phyloP scores from a whole-genome alignment of 2,113 vertebrate genomes.

The Ramphastos sulfuratus region DNA sequence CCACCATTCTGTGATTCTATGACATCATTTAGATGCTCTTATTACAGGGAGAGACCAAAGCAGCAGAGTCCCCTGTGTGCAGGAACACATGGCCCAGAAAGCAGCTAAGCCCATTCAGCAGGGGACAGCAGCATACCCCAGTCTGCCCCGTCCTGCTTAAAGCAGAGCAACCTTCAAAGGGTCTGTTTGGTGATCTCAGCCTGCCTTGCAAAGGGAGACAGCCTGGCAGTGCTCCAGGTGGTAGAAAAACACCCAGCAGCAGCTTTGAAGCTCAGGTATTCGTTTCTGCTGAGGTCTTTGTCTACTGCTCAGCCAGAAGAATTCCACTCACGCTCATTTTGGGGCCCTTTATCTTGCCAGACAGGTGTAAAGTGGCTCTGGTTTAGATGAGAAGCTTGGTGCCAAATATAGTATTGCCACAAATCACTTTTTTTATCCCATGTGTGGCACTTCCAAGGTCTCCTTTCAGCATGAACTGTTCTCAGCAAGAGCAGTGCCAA shows the following conservation, averaged over 20 bases:
- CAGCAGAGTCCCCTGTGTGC: background rate
- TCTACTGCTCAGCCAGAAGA: background rate
- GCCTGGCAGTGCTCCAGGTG: background rate
- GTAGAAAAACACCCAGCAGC: background rate
- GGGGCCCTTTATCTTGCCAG: conserved; percentile 16
- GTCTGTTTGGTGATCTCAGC: background rate
- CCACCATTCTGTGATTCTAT: too few relatives aligned
- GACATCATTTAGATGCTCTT: background rate
- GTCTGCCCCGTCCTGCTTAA: background rate
- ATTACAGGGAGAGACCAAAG: background rate
- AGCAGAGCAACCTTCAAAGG: background rate
- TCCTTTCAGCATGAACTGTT: background rate
- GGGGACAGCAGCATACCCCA: background rate
- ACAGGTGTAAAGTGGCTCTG: conserved; percentile 28
- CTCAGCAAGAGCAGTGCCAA: background rate
- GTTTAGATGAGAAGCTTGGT: conserved; percentile 7
- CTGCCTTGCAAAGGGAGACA: background rate
- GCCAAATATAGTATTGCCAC: background rate
- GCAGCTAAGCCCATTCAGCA: background rate
- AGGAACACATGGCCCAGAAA: background rate
- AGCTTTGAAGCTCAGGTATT: conserved; percentile 21
- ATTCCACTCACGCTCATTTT: background rate
- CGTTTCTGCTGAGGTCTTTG: conserved; percentile 10
- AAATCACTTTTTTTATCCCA: background rate
- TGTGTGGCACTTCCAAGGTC: background rate